Base-by-base conservation (phyloP, 2,113 vertebrate species). In the Pygoscelis antarcticus region DNA sequence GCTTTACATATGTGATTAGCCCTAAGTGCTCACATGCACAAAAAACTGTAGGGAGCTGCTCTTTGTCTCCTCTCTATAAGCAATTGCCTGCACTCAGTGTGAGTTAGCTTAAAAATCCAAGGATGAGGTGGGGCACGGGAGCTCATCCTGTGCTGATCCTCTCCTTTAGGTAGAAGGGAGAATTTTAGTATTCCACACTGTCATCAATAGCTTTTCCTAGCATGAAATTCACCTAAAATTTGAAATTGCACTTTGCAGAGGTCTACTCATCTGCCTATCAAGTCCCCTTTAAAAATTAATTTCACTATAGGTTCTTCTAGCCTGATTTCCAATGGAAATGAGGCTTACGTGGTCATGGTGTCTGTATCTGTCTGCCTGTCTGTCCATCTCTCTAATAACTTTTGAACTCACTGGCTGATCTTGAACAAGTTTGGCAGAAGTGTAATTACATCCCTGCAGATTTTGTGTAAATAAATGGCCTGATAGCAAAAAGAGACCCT, bases 221-320 rank as follows among this genome's bases (percentile, higher is more conserved):
- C 84, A 80, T 90, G 89, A 94, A 96, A 96, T 96, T 90, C 18
- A 83, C 84, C 91, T 88, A 68, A 69, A 61, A 52, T 94, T 95
- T 88, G 87, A 90, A 95, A 90, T 68, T 66, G 75, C 38, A 34
- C 42, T 94, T 94, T 75, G 87, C 51, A 78, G 66, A 97, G 65
- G 57, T 95, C 62, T 66, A 62, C 4, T 89, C 30, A 30, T 89
- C 75, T 88, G 46, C 60, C 86, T 79, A 54, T 87, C 83, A 70
- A 79, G 30, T 70, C 27, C 4, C 58, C 38, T 91, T 93, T 87
- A 94, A 91, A 93, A 96, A 47, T 60, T 74, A 78, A 85, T 88
- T 89, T 90, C 40, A 58, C 6, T 85, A 40, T 27, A 90, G 51
- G 66, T 38, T 87, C 34, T 95, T 91, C 83, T 69, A 94, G 61